Evolutionary conservation across 2,797 vertebrate genomes (phyloP), one percentile per base, ranked within the genome.

Genomic region (Spizella passerina): DNA sequence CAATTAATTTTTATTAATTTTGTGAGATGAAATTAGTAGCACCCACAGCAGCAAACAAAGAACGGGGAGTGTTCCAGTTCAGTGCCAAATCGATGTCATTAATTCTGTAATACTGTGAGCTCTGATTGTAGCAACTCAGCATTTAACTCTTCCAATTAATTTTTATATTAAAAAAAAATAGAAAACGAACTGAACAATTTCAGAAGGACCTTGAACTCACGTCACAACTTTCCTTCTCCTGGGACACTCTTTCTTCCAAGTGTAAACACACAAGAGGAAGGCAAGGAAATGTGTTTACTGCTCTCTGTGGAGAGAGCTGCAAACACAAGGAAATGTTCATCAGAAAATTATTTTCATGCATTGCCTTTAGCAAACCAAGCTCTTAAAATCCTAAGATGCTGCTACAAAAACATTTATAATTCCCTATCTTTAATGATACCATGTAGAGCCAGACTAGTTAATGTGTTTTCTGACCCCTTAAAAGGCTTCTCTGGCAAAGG

Each of bases 1-100:
- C 97, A 90, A 97, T 97, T 97, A 94, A 87, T 97, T 97, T 95
- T 96, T 98, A 98, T 98, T 98, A 97, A 98, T 98, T 98, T 98
- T 95, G 95, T 61, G 60, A 97, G 96, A 97, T 95, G 86, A 97
- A 98, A 98, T 98, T 96, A 97, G 97, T 76, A 56, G 94, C 78
- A 94, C 90, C 87, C 61, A 79, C 55, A 29, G 92, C 83, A 39
- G 95, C 97, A 96, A 93, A 96, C 95, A 90, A 96, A 96, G 95
- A 96, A 84, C 2, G 3, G 55, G 65, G 86, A 90, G 88, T 79
- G 96, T 96, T 94, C 90, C 88, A 93, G 52, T 90, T 95, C 97
- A 88, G 95, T n/a, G 7, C 94, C 27, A 47, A 88, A 97, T 94
- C 79, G 5, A 97, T 97, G 95, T 90, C 96, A 96, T 97, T 98